Conservation (phyloP, 92 coral and sea anemone genomes). For the Metridium senile region DNA sequence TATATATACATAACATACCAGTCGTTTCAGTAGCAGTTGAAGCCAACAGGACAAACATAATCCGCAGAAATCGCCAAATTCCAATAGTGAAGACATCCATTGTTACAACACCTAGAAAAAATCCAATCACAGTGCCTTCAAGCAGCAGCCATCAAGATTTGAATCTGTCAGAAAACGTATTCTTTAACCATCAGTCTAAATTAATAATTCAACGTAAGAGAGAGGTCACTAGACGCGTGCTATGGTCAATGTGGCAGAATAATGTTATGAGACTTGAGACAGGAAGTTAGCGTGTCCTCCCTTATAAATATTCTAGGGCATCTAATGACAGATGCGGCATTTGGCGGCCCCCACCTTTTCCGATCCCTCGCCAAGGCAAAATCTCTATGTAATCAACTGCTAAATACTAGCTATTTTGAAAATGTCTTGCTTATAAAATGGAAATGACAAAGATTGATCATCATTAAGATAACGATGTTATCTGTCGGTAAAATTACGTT, state of each 20-base stretch:
- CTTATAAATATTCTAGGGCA: conserved; percentile 4
- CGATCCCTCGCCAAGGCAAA: neutral
- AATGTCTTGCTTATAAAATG: neutral
- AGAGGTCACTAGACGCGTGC: neutral
- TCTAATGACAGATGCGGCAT: neutral
- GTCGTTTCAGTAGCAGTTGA: neutral
- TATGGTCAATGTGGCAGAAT: neutral
- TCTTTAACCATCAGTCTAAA: neutral
- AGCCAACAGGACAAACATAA: neutral
- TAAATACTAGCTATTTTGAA: neutral
- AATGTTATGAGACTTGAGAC: too few relatives aligned
- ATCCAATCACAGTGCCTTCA: neutral
- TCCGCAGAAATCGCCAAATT: conserved; percentile 4
- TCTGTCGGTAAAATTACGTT: neutral
- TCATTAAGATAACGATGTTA: neutral
- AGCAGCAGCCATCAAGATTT: neutral
- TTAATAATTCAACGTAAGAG: neutral
- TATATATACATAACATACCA: too few relatives aligned
- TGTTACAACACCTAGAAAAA: neutral
- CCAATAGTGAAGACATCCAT: conserved; percentile 13
- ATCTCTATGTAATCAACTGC: neutral
- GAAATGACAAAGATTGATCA: neutral
- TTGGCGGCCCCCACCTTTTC: neutral
- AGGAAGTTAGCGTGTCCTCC: neutral
- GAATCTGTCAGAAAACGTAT: neutral